Evolutionary conservation across 2,113 vertebrate genomes (phyloP).

Genomic region (Acanthochromis polyacanthus): DNA sequence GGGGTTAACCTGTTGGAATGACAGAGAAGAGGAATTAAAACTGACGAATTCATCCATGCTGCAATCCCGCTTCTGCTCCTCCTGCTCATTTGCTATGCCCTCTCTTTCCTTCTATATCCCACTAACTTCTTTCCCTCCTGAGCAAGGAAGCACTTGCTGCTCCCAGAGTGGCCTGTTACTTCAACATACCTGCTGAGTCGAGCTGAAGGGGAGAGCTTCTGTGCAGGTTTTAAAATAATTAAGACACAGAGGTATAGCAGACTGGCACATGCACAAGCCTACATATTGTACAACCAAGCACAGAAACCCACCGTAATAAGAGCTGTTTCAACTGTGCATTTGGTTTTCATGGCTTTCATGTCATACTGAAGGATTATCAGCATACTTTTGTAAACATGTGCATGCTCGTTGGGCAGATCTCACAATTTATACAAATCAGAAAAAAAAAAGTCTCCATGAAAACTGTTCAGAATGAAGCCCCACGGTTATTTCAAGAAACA

Average conservation of each 20-base stretch:
- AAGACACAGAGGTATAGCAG: constrained; percentile 50
- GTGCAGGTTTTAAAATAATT: constrained; percentile 51
- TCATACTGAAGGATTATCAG: neutral
- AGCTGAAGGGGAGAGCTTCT: constrained; percentile 36
- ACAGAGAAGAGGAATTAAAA: constrained; percentile 34
- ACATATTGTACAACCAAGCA: neutral
- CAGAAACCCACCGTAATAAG: neutral
- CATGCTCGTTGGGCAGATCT: neutral
- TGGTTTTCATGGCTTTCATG: neutral
- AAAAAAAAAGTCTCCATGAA: neutral
- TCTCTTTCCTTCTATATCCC: neutral
- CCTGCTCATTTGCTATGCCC: neutral
- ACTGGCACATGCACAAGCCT: neutral
- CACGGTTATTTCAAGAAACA: neutral
- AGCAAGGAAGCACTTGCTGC: neutral
- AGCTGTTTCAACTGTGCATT: neutral
- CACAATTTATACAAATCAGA: neutral
- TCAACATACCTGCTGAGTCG: constrained; percentile 35
- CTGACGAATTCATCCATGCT: constrained; percentile 4
- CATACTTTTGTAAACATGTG: neutral
- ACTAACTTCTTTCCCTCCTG: neutral
- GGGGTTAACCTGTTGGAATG: constrained; percentile 32
- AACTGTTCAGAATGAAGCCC: neutral
- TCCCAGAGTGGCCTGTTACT: constrained; percentile 42
- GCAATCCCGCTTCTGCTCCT: neutral